These are phyloP conservation scores for Silurus glanis DNA, from an alignment of 2,113 vertebrate genomes.

Conservation along the genomic window DNA sequence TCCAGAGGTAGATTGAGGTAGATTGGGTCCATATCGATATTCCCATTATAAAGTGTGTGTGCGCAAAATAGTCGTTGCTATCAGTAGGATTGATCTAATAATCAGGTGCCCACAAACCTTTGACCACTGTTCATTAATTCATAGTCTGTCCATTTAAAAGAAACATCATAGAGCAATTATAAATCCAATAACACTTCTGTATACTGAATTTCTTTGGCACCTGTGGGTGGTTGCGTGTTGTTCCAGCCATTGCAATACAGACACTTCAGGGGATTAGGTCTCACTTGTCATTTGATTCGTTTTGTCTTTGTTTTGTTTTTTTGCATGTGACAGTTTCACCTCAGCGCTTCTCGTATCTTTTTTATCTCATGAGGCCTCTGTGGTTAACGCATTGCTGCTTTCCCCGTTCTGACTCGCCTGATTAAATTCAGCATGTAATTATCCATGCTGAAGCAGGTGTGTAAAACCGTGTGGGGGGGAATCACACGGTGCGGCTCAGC, in stretches of 20 bases:
- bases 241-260: neutral
- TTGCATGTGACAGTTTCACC: neutral
- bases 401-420: constrained; percentile 3
- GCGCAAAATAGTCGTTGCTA: too few relatives aligned
- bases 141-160: too few relatives aligned
- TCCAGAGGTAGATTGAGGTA: too few relatives aligned
- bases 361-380: constrained; percentile 1
- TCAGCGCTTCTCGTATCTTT: neutral
- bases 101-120: too few relatives aligned
- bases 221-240: neutral
- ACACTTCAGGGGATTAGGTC: neutral
- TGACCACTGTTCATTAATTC: too few relatives aligned
- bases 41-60: too few relatives aligned
- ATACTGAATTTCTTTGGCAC: neutral
- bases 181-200: neutral
- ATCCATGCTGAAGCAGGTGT: neutral
- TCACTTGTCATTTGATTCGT: neutral
- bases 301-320: neutral
- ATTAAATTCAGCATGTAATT: constrained; percentile 19
- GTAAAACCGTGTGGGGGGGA: neutral
- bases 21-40: too few relatives aligned
- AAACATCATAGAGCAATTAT: neutral
- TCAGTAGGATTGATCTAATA: too few relatives aligned
- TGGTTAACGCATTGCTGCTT: neutral
- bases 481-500: neutral